Evolutionary conservation across 2,888 invertebrate species (phyloP), one percentile per base, ranked within the genome.

Genomic region (Ctena decussata): DNA sequence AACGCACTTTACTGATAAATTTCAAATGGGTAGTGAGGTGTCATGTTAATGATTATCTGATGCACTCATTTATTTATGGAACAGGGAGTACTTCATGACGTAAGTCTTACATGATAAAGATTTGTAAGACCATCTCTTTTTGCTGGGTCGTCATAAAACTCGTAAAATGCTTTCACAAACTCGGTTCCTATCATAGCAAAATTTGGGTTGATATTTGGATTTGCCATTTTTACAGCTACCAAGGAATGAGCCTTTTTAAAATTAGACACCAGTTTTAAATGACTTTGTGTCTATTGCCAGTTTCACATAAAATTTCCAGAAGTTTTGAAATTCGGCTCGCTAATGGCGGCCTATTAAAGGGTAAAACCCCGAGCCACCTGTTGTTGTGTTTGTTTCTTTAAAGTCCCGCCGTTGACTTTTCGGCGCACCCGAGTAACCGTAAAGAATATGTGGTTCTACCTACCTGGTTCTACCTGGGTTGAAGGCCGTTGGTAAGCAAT

Each of bases 91-190:
- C n/a, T n/a, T n/a, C n/a, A n/a, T n/a, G n/a, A n/a, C 24, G 11
- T 6, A 60, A 11, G 18, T 6, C 65, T 65, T 35, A 65, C 65
- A 65, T 65, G 65, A 35, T 65, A 65, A 35, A 65, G 35, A 24
- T 32, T 5, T 65, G 3, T 35, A 35, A 65, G 8, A 65, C 65
- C 35, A 18, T 18, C 65, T 21, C 65, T 12, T 65, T 65, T 65
- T 6, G 35, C 35, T 30, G 65, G 65, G 24, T 32, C 30, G 18
- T 65, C 65, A 30, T 35, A 65, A 32, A 65, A 35, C 1, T 3
- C 32, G 35, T 65, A 65, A 30, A 35, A 65, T 11, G 65, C 65
- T 65, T 65, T 65, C 35, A 65, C 65, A 65, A 65, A 65, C 35
- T 32, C 65, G 1, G 32, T 21, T 21, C 35, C 65, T 8, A 65